Conservation (phyloP, 1,140 invertebrate genomes). For the Drosophila pachea region DNA sequence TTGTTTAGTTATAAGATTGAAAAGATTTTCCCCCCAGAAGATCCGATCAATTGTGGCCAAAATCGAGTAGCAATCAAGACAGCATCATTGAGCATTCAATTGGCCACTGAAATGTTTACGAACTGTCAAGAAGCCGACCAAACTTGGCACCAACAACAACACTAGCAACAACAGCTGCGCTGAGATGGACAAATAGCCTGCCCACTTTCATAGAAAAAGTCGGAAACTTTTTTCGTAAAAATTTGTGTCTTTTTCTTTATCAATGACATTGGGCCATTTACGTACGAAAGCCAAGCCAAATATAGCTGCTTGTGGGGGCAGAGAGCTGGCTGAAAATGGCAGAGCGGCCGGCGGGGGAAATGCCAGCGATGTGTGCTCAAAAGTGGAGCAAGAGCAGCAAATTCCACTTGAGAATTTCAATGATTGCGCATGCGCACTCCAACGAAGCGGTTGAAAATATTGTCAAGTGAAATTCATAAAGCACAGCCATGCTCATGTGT, state of each 20-base stretch:
- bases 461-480: slow-evolving; percentile 71
- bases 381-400: slow-evolving; percentile 67
- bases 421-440: slow-evolving; percentile 68
- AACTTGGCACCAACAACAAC: slow-evolving; percentile 23
- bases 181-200: slow-evolving; percentile 29
- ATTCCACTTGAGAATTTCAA: slow-evolving; percentile 68
- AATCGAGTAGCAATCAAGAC: slow-evolving; percentile 54
- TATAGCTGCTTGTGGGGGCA: slow-evolving; percentile 36
- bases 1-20: background rate
- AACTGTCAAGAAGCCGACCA: slow-evolving; percentile 41
- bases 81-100: slow-evolving; percentile 45
- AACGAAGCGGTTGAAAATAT: slow-evolving; percentile 53
- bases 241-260: slow-evolving; percentile 27
- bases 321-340: too few relatives aligned
- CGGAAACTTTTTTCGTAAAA: background rate
- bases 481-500: too few relatives aligned
- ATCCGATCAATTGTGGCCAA: slow-evolving; percentile 13
- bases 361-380: slow-evolving; percentile 8
- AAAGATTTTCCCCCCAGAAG: slow-evolving; percentile 8
- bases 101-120: slow-evolving; percentile 60
- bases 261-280: slow-evolving; percentile 51
- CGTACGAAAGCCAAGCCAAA: slow-evolving; percentile 24
- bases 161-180: slow-evolving; percentile 1
- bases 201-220: slow-evolving; percentile 31
- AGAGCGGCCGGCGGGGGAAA: too few relatives aligned